Conservation (phyloP, 2,888 invertebrate genomes). For the Ernsta delagoae region DNA sequence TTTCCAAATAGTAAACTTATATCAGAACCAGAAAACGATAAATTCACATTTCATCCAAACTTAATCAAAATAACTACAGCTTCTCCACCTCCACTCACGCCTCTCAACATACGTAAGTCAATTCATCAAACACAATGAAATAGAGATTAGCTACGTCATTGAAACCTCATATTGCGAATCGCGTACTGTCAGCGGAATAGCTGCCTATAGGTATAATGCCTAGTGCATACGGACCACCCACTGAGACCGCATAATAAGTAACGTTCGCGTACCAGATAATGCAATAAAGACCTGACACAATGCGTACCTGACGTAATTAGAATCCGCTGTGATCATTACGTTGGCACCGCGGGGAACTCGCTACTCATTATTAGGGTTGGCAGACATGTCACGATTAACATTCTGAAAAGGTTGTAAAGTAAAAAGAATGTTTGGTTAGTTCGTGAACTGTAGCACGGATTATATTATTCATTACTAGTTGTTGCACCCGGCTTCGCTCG, state of each 20-base stretch:
- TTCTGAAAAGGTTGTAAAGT: background rate
- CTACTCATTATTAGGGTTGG: constrained; percentile 19
- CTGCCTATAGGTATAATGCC: constrained; percentile 11
- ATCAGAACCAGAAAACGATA: too few relatives aligned
- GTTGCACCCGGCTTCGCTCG: too few relatives aligned
- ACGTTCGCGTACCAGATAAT: constrained; percentile 27
- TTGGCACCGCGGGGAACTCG: constrained; percentile 11
- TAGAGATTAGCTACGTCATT: background rate
- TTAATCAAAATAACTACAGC: too few relatives aligned
- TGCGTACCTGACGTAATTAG: constrained; percentile 30
- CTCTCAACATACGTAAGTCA: too few relatives aligned
- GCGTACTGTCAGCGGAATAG: constrained; percentile 1
- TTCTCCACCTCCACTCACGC: too few relatives aligned
- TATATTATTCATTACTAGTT: too few relatives aligned
- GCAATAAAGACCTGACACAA: constrained; percentile 34
- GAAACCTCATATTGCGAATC: constrained; percentile 9
- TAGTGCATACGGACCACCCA: constrained; percentile 19
- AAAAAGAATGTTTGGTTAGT: background rate
- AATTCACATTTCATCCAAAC: background rate
- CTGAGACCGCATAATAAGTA: constrained; percentile 26
- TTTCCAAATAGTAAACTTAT: too few relatives aligned
- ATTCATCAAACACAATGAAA: background rate
- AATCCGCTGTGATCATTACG: constrained; percentile 28
- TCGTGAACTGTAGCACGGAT: too few relatives aligned
- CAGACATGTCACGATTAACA: background rate